phyloP scores from a whole-genome alignment of 2,888 invertebrate genomes.

The Odontothrips loti region DNA sequence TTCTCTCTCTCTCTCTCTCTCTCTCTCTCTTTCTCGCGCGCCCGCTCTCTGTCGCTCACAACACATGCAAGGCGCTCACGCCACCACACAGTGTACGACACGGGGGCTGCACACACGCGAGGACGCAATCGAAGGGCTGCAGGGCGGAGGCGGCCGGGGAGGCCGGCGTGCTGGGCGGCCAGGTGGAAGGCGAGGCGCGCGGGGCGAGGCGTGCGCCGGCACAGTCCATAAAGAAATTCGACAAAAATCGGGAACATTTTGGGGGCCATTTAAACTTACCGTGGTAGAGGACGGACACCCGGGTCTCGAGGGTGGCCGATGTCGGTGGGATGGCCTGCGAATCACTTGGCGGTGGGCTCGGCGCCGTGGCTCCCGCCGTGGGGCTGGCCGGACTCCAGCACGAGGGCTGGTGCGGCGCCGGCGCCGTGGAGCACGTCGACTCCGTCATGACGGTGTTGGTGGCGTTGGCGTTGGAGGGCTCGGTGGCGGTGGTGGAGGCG shows the following conservation, averaged over 20 bases:
- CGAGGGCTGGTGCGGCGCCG: slow-evolving; percentile 49
- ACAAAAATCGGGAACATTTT: no score
- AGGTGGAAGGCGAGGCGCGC: background rate
- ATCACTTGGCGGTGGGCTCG: slow-evolving; percentile 44
- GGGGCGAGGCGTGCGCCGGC: no score
- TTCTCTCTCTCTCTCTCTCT: background rate
- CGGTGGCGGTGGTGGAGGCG: background rate
- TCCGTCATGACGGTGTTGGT: slow-evolving; percentile 33
- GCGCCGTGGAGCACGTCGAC: slow-evolving; percentile 36
- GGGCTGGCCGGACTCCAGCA: slow-evolving; percentile 70
- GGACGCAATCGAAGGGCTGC: background rate
- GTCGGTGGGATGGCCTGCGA: slow-evolving; percentile 46
- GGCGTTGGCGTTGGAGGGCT: slow-evolving; percentile 26
- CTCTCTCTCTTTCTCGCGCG: background rate
- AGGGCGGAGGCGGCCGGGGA: background rate
- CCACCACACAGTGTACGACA: no score
- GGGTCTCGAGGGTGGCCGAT: slow-evolving; percentile 47
- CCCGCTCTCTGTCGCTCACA: background rate
- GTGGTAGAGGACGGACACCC: slow-evolving; percentile 70
- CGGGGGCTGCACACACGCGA: background rate
- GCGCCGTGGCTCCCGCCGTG: slow-evolving; percentile 66
- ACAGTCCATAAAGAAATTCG: no score
- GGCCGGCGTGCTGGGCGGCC: background rate
- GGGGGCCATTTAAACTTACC: no score
- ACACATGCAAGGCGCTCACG: background rate